Percentiles rank a stretch among this genome's conserved stretches.
Conservation (phyloP, 2,888 invertebrate species). For the Leptinotarsa juncta region DNA sequence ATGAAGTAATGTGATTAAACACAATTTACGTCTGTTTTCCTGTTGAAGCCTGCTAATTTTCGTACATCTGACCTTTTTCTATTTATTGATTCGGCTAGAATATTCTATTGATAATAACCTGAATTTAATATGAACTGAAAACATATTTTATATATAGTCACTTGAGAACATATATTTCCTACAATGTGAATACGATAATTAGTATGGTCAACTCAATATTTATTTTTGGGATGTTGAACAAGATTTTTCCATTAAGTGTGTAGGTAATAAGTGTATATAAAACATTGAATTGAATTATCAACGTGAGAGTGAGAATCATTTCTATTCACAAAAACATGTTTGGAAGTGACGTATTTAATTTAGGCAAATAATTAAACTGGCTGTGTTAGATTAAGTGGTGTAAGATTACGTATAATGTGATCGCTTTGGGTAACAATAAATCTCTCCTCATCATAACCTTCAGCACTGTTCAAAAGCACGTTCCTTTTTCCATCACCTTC, state of each 20-base stretch:
- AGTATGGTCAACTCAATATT: slow-evolving; percentile 1
- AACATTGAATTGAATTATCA: slow-evolving; percentile 6
- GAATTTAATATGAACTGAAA: too few species aligned
- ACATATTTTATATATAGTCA: too few species aligned
- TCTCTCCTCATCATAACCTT: too few species aligned
- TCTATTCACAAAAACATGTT: not conserved
- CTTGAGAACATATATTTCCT: not conserved
- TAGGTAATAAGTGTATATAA: slow-evolving; percentile 1
- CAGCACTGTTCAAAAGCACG: too few species aligned
- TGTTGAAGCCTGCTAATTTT: too few species aligned
- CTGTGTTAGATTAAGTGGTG: slow-evolving; percentile 7
- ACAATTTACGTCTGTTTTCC: too few species aligned
- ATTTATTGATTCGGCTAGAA: too few species aligned
- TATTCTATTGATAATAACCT: too few species aligned
- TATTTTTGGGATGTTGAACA: not conserved
- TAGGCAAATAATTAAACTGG: not conserved
- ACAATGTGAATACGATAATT: not conserved
- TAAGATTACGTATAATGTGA: not conserved
- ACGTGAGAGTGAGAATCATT: slow-evolving; percentile 1
- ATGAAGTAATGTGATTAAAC: too few species aligned
- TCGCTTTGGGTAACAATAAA: not conserved
- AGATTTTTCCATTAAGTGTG: slow-evolving; percentile 10
- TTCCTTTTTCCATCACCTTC: too few species aligned
- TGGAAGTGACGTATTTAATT: not conserved
- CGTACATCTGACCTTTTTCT: too few species aligned